phyloP scores from a whole-genome alignment of 2,888 invertebrate genomes.

The Cepaea hortensis region DNA sequence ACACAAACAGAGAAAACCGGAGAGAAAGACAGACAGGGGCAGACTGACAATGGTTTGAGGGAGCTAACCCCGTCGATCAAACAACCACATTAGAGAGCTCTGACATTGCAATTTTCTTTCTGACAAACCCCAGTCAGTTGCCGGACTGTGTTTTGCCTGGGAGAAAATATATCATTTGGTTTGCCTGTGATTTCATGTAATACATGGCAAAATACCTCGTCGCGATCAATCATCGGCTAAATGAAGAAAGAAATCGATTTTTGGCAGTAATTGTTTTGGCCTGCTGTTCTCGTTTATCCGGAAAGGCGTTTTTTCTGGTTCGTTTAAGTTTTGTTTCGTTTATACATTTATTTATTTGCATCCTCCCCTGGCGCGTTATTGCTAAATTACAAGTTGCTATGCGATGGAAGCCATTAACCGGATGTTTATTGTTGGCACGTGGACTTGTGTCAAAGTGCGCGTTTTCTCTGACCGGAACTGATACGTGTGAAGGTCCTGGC shows the following conservation, averaged over 20 bases:
- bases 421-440: background rate
- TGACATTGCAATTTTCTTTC: conserved; percentile 7
- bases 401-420: background rate
- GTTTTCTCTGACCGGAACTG: background rate
- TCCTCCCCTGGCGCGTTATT: background rate
- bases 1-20: background rate
- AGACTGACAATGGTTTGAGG: background rate
- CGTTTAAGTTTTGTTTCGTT: conserved; percentile 19
- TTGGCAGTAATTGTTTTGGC: conserved; percentile 29
- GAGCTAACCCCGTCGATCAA: background rate
- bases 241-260: conserved; percentile 19
- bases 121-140: conserved; percentile 17
- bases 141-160: conserved; percentile 12
- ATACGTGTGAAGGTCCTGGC: background rate
- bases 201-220: conserved; percentile 4
- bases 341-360: conserved; percentile 14
- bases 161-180: conserved; percentile 24
- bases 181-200: conserved; percentile 24
- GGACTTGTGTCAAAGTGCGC: background rate
- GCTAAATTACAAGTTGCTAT: background rate
- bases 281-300: conserved; percentile 17
- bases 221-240: conserved; percentile 29
- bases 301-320: conserved; percentile 17
- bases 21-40: background rate
- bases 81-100: background rate